phyloP scores from a whole-genome alignment of 2,888 invertebrate species.

The Parapristionchus giblindavisi region DNA sequence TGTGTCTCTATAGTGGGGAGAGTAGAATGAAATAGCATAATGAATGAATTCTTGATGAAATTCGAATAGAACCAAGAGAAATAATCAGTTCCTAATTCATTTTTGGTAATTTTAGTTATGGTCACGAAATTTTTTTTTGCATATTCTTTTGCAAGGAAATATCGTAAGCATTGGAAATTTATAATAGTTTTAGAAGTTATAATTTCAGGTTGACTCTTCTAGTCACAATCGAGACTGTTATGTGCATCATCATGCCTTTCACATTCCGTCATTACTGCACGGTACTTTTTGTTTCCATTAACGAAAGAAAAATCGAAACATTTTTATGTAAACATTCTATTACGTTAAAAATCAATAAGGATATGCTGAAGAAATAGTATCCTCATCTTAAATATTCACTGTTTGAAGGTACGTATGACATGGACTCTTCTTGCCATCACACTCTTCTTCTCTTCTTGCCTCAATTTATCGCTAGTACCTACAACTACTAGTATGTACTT shows the following conservation, averaged over 20 bases:
- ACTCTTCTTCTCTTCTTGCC: constrained; percentile 38
- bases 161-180: neutral
- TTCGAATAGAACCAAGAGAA: too few relatives aligned
- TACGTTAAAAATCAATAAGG: neutral
- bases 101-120: too few relatives aligned
- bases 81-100: too few relatives aligned
- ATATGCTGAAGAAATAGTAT: too few relatives aligned
- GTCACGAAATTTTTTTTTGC: neutral
- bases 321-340: neutral
- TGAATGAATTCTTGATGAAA: too few relatives aligned
- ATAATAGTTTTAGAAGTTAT: neutral
- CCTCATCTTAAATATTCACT: neutral
- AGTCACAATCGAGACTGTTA: constrained; percentile 64
- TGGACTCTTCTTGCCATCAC: constrained; percentile 35
- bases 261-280: constrained; percentile 65
- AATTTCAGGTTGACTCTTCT: constrained; percentile 60
- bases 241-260: constrained; percentile 65
- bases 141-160: neutral
- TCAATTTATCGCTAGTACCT: constrained; percentile 30
- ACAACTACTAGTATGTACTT: too few relatives aligned
- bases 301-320: neutral
- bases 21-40: too few relatives aligned
- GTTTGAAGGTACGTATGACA: constrained; percentile 36
- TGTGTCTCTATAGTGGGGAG: too few relatives aligned
- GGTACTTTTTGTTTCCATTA: neutral